Conservation (phyloP, 2,113 vertebrate species). For the Diglossa brunneiventris region DNA sequence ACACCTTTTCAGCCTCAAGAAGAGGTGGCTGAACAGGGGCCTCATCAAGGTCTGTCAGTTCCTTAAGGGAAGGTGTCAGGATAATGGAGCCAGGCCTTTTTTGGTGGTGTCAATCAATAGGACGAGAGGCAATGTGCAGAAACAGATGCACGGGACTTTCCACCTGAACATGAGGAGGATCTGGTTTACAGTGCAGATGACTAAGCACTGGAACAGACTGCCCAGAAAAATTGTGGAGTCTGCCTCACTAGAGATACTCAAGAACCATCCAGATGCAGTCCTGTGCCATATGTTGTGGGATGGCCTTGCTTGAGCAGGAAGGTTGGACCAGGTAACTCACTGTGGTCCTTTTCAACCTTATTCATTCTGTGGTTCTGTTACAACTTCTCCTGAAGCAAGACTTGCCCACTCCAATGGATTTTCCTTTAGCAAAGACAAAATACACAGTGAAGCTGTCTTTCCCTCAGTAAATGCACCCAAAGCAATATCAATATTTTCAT, state of each 20-base stretch:
- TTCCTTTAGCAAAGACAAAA: background rate
- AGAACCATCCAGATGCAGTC: background rate
- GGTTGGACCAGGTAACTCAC: background rate
- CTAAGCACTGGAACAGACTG: background rate
- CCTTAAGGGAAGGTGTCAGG: background rate
- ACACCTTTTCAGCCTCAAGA: background rate
- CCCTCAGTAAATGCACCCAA: background rate
- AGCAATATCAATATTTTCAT: background rate
- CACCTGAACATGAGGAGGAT: background rate
- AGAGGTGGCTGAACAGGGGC: background rate
- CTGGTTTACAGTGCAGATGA: background rate
- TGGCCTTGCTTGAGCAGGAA: background rate
- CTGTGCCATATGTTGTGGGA: background rate
- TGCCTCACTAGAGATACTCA: background rate
- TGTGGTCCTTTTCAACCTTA: background rate
- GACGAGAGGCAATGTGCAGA: background rate
- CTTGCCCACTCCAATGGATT: background rate
- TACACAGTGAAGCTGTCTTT: background rate
- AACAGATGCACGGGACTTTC: background rate
- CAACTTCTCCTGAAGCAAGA: background rate
- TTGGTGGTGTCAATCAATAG: background rate
- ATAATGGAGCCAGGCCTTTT: background rate
- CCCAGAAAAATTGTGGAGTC: background rate
- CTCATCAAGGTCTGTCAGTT: background rate
- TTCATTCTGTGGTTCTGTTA: background rate